Evolutionary conservation across 1,140 invertebrate species (phyloP).

Genomic region (Samia ricini): DNA sequence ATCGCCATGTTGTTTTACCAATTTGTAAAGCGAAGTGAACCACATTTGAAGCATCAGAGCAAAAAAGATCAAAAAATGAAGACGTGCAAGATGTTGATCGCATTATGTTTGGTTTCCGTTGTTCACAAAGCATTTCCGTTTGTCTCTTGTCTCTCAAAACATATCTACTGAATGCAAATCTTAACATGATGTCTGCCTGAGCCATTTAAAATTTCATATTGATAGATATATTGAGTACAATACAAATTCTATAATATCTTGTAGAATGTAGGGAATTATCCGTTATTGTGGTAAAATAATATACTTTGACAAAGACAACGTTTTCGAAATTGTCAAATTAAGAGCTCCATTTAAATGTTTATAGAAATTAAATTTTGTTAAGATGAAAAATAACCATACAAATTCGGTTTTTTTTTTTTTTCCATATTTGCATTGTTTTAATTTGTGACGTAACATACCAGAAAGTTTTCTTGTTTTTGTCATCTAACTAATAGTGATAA

Average conservation of each 20-base stretch:
- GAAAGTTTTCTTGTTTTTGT: no score
- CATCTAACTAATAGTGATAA: no score
- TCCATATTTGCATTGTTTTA: no score
- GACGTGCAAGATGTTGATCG: slow-evolving; percentile 67
- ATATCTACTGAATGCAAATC: slow-evolving; percentile 68
- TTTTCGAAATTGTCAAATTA: no score
- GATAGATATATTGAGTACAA: not conserved
- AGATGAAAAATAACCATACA: no score
- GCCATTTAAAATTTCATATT: not conserved
- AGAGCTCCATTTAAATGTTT: no score
- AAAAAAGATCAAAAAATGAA: slow-evolving; percentile 50
- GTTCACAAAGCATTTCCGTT: slow-evolving; percentile 68
- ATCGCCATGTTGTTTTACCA: not conserved
- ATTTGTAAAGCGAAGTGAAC: not conserved
- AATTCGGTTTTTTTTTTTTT: no score
- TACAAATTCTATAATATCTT: not conserved
- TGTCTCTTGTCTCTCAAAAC: slow-evolving; percentile 66
- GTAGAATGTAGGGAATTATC: no score
- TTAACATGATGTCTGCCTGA: slow-evolving; percentile 1
- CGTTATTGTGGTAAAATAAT: no score
- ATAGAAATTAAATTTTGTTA: no score
- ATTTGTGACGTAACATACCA: no score
- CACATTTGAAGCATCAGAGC: not conserved
- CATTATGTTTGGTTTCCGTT: slow-evolving; percentile 70
- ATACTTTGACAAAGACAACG: no score